A percentile compares a stretch with the other conserved stretches of the same genome.
Conservation (phyloP, 2,888 invertebrate genomes). For the Camponotus fellah region DNA sequence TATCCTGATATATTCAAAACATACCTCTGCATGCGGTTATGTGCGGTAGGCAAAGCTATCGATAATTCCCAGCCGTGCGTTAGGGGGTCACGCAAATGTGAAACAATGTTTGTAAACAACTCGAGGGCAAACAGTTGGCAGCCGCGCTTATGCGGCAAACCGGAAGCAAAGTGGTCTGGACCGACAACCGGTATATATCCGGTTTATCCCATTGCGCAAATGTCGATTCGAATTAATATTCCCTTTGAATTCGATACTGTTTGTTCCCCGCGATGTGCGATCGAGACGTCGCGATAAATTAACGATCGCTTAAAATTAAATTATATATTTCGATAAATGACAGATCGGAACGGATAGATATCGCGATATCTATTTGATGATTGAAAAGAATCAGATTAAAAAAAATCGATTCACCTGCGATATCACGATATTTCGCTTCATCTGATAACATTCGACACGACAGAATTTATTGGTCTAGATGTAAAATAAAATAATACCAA, state of each 20-base stretch:
- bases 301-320: conserved; percentile 50
- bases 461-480: background rate
- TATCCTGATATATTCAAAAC: conserved; percentile 46
- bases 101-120: conserved; percentile 71
- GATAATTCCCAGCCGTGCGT: conserved; percentile 59
- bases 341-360: background rate
- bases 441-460: background rate
- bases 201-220: conserved; percentile 61
- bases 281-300: background rate
- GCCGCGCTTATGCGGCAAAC: conserved; percentile 65
- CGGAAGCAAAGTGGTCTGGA: conserved; percentile 64
- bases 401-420: conserved; percentile 28
- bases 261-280: conserved; percentile 31
- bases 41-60: conserved; percentile 51
- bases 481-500: conserved; percentile 5
- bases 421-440: conserved; percentile 3
- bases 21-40: background rate
- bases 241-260: conserved; percentile 56
- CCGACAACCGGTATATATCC: conserved; percentile 41
- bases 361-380: conserved; percentile 17
- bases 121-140: conserved; percentile 60
- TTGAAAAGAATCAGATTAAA: conserved; percentile 36
- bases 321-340: conserved; percentile 31
- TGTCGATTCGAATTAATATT: conserved; percentile 68
- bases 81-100: conserved; percentile 61